These are phyloP conservation scores for Chaitophorus viminalis DNA, from an alignment of 2,888 invertebrate genomes.

Conservation along the genomic window DNA sequence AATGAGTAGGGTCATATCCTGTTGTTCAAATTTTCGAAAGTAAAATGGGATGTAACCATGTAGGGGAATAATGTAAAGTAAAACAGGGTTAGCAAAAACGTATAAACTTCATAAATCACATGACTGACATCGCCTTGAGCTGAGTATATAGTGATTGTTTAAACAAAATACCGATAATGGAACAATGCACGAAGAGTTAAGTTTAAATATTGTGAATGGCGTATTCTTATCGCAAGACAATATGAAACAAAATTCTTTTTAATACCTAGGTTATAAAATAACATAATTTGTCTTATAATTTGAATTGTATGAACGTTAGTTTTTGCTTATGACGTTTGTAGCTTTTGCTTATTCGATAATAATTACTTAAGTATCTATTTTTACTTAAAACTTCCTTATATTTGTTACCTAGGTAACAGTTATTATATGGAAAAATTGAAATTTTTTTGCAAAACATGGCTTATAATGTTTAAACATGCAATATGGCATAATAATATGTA, in stretches of 20 bases:
- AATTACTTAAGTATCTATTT: neutral
- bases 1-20: conserved; percentile 46
- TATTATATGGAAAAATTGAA: no score
- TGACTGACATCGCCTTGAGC: conserved; percentile 55
- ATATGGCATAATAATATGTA: no score
- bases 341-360: neutral
- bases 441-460: no score
- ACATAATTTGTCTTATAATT: neutral
- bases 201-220: conserved; percentile 10
- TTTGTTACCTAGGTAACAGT: no score
- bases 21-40: conserved; percentile 50
- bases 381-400: no score
- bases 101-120: conserved; percentile 56
- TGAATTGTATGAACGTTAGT: neutral
- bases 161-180: conserved; percentile 36
- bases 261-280: no score
- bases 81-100: conserved; percentile 43
- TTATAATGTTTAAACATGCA: no score
- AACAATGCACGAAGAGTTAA: conserved; percentile 7
- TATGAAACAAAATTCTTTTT: no score
- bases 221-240: neutral
- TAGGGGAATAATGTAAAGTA: conserved; percentile 47
- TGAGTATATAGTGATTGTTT: conserved; percentile 47
- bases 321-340: neutral
- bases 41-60: conserved; percentile 37